Base-by-base conservation (phyloP, 2,888 invertebrate species). In the Eristalis pertinax region DNA sequence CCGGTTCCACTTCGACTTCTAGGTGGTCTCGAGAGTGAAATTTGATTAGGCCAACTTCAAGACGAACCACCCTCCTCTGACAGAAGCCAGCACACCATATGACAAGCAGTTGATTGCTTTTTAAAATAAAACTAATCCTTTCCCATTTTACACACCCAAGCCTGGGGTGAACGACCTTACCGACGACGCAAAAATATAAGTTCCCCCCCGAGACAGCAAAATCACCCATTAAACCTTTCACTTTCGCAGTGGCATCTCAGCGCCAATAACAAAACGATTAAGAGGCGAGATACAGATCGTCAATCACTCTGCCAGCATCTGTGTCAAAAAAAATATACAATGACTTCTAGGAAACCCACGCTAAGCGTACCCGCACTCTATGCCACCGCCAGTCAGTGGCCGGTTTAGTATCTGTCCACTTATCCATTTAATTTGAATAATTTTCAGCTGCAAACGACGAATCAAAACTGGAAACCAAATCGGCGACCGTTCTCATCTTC, bases 321-420 rank as follows among this genome's bases (percentile, higher is more conserved):
- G 50, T 50, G 50, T 19, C 50, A 50, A 0, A 19, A 19, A 19
- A 26, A 26, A 26, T 26, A 26, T 2, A 32, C 19, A 50, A 50
- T 50, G 19, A n/a, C 19, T 67, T 67, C 41, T 60, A 50, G 19
- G 50, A 50, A 50, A 19, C 50, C 50, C 50, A 50, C 50, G 50
- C 50, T 50, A 50, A 63, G 63, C 50, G 29, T 32, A 32, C 32
- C 32, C 32, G 32, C 32, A 32, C 32, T 32, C 32, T 32, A 10
- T 32, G 10, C 8, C 32, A 32, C 29, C 32, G 10, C 8, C 32
- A 32, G 32, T 32, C 32, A 78, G 68, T 65, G 69, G 73, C 83
- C 73, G 43, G 73, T 15, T 41, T 69, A 78, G 35, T 50, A 79
- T 41, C 60, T 43, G 43, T 65, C 75, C 58, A 69, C 58, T 41